Conservation (phyloP, 2,113 vertebrate genomes). For the Phaetusa simplex region DNA sequence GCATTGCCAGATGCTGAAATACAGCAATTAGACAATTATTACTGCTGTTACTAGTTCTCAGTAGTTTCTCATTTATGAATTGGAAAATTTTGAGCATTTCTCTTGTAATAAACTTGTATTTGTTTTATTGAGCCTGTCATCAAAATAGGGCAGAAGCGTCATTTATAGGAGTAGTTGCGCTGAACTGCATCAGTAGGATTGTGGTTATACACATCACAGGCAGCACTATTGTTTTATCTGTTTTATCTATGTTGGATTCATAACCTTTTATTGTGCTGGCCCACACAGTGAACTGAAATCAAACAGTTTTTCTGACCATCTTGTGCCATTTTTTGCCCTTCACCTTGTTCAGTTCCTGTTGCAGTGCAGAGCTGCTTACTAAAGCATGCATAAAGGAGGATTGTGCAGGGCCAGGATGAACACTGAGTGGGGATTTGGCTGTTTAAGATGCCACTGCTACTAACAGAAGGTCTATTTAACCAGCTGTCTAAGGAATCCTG, state of each 20-base stretch:
- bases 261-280: neutral
- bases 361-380: neutral
- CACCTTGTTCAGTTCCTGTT: neutral
- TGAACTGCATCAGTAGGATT: neutral
- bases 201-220: neutral
- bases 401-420: neutral
- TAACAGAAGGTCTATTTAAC: neutral
- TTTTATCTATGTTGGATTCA: neutral
- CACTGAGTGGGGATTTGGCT: neutral
- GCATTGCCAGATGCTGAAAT: neutral
- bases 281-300: neutral
- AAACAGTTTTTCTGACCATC: neutral
- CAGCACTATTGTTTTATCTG: neutral
- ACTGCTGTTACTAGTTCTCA: neutral
- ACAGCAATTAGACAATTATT: neutral
- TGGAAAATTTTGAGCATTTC: neutral
- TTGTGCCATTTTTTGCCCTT: neutral
- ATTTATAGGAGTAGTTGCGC: neutral
- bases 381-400: neutral
- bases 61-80: neutral
- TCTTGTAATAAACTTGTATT: neutral
- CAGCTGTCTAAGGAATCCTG: neutral
- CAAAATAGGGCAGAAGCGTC: neutral
- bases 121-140: neutral
- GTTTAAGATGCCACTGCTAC: neutral